Conservation (phyloP, 2,888 invertebrate species). For the Chaitophorus viminalis region DNA sequence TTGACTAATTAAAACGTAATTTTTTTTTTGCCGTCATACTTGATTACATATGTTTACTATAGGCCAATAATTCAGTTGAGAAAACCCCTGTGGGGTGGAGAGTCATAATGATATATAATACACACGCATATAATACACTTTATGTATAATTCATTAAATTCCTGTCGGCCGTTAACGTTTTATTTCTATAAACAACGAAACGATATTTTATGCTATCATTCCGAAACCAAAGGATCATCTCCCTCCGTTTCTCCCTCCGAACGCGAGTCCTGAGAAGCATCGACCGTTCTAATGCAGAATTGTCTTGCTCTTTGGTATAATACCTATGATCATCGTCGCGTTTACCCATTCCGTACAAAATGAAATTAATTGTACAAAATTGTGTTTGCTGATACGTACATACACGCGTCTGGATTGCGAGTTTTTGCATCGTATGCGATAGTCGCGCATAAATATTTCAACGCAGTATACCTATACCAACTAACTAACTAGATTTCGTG, state of each 20-base stretch:
- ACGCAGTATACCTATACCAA: no score
- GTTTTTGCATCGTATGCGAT: background rate
- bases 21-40: background rate
- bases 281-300: no score
- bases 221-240: no score
- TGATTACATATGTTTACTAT: background rate
- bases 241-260: no score
- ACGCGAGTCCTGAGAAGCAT: no score
- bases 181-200: background rate
- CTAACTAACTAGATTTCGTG: no score
- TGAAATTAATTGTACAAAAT: no score
- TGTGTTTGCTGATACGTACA: background rate
- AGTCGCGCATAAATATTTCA: background rate
- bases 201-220: background rate
- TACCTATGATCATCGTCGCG: no score
- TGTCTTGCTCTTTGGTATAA: no score
- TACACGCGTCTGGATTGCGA: background rate
- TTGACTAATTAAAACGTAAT: background rate
- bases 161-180: background rate
- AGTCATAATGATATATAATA: no score
- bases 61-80: background rate
- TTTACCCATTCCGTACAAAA: no score
- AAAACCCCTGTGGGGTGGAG: background rate
- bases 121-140: no score
- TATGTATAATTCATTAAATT: background rate